Evolutionary conservation across 1,140 invertebrate genomes (phyloP).

Genomic region (Tetranychus cinnabarinus): DNA sequence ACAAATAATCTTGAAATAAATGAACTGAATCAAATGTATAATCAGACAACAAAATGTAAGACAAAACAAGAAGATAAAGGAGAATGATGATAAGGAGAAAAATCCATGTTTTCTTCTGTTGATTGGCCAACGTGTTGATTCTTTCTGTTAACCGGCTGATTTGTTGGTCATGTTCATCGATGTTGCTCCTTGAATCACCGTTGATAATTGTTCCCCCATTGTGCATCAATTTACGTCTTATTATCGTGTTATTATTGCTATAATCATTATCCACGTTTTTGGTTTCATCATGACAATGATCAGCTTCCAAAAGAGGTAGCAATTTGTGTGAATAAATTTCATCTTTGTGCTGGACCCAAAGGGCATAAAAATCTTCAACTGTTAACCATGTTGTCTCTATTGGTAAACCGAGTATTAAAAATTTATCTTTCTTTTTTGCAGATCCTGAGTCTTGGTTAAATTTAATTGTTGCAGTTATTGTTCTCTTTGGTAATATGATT

Average conservation of each 20-base stretch:
- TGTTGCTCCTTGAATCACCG: neutral
- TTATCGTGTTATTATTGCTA: neutral
- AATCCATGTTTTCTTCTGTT: neutral
- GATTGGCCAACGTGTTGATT: neutral
- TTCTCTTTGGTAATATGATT: neutral
- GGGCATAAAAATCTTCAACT: neutral
- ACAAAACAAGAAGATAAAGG: neutral
- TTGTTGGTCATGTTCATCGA: neutral
- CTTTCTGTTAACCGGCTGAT: neutral
- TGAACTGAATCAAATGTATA: neutral
- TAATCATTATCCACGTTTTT: neutral
- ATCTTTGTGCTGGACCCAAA: neutral
- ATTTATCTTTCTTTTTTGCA: neutral
- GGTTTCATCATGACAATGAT: neutral
- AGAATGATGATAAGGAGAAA: neutral
- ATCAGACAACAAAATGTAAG: neutral
- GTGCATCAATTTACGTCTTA: neutral
- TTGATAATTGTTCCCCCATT: neutral
- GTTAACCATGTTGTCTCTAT: neutral
- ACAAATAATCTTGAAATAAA: neutral
- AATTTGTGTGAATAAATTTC: neutral
- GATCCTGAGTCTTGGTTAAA: neutral
- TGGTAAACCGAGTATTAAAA: neutral
- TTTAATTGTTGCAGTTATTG: neutral
- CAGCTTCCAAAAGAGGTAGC: neutral